A percentile compares a stretch with the other conserved stretches of the same genome.
phyloP scores from a whole-genome alignment of 1,140 invertebrate genomes.

The Drosophila littoralis region DNA sequence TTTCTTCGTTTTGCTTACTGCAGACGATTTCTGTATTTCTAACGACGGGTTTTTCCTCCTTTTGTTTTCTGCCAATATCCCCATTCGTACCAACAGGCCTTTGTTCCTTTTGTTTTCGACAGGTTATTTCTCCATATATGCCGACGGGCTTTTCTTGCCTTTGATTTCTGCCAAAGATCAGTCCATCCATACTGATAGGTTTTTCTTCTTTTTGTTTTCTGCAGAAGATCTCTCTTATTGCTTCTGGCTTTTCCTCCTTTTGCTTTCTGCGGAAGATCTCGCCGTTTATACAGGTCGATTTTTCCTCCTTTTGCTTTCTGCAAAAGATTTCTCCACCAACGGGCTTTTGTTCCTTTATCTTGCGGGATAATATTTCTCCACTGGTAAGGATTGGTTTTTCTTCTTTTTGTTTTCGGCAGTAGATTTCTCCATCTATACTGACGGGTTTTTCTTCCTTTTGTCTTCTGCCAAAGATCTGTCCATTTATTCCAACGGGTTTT shows the following conservation, averaged over 20 bases:
- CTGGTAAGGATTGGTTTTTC: background rate
- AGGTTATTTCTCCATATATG: background rate
- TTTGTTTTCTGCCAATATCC: background rate
- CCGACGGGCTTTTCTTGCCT: background rate
- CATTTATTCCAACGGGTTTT: background rate
- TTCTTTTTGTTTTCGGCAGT: background rate
- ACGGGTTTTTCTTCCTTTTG: background rate
- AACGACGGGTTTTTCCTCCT: background rate
- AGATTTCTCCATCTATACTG: background rate
- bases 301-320: background rate
- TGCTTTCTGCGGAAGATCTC: background rate
- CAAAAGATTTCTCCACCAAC: background rate
- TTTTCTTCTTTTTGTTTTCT: conserved; percentile 3
- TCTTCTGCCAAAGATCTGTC: background rate
- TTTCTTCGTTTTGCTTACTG: conserved; percentile 5
- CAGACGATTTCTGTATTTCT: background rate
- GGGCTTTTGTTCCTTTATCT: background rate
- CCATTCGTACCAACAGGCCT: background rate
- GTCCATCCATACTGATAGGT: background rate
- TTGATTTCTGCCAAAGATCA: background rate
- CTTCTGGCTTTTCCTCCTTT: background rate
- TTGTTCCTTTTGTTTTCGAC: background rate
- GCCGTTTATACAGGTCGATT: background rate
- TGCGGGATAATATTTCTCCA: background rate
- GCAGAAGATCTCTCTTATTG: background rate